A percentile compares a stretch with the other conserved stretches of the same genome.
Evolutionary conservation across 2,113 vertebrate species (phyloP).

Genomic region (Hyperoodon ampullatus): DNA sequence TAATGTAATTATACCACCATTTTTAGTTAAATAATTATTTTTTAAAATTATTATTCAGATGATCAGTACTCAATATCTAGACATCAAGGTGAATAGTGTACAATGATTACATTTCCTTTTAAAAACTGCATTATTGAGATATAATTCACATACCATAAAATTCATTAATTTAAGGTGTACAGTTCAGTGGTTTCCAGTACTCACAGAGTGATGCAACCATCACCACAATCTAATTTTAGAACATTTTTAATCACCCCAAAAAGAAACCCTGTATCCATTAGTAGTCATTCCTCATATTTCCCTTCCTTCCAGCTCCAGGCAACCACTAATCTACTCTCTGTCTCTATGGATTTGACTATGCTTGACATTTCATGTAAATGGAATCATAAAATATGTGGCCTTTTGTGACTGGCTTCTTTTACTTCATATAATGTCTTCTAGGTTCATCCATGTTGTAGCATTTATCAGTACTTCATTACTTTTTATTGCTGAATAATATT

Average conservation of each 20-base stretch:
- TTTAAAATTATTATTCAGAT: constrained; percentile 5
- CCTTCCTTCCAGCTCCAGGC: not conserved
- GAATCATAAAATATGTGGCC: not conserved
- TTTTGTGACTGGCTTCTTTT: constrained; percentile 45
- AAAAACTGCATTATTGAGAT: constrained; percentile 32
- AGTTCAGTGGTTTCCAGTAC: constrained; percentile 25
- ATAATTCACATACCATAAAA: constrained; percentile 15
- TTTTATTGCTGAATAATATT: constrained; percentile 33
- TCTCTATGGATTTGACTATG: not conserved
- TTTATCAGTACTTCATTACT: constrained; percentile 12
- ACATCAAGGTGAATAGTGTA: not conserved
- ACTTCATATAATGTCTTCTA: constrained; percentile 7
- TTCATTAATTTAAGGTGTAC: not conserved
- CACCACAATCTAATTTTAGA: constrained; percentile 19
- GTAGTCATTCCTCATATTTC: not conserved
- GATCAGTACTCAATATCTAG: not conserved
- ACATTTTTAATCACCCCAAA: not conserved
- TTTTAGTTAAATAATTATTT: constrained; percentile 37
- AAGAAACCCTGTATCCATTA: not conserved
- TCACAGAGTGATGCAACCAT: not conserved
- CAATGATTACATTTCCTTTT: not conserved
- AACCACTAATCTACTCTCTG: not conserved
- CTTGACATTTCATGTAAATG: constrained; percentile 39
- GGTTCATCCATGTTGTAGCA: not conserved
- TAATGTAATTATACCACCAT: constrained; percentile 44